Evolutionary conservation across 2,888 invertebrate genomes (phyloP), one percentile per base, ranked within the genome.

Genomic region (Onthophagus sagittarius): DNA sequence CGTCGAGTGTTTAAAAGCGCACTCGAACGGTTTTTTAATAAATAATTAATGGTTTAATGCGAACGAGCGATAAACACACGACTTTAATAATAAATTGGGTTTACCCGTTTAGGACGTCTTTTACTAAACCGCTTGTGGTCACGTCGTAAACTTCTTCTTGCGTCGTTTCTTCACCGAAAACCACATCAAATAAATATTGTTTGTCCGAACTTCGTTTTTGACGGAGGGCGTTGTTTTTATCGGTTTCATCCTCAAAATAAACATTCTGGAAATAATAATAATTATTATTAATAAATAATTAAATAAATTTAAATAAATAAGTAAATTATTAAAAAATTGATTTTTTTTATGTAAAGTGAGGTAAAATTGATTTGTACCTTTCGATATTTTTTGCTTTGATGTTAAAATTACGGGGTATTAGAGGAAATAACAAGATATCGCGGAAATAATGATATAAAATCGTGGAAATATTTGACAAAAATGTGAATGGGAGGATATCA

Each of bases 141-240:
- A 91, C 90, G 75, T 92, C 91, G 85, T 98, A 98, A 0, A 98
- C 96, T 71, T 93, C 84, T 85, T 95, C 96, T 89, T 97, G 97
- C 0, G 93, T 91, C 15, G 95, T 92, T 76, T 92, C 90, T 82
- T 96, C 96, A 71, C 93, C 94, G 83, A 98, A 97, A 6, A 95
- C 95, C 71, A 92, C 89, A 83, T 98, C 98, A 84, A 96, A 98
- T 2, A 93, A 90, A 85, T 96, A 97, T 83, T 95, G 93, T 77
- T 94, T 91, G 76, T 97, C 95, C 15, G 90, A 88, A 73, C 90
- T 90, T 70, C 91, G 85, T 82, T 91, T 92, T 78, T 92, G 92
- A 15, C 94, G 88, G 70, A 94, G 86, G 63, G 92, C 89, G 82
- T 90, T 90, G 63, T 83, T 83, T 79, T 86, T 88, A 67, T 86